Conservation (phyloP, 2,797 vertebrate species). For the Pteronotus mesoamericanus region DNA sequence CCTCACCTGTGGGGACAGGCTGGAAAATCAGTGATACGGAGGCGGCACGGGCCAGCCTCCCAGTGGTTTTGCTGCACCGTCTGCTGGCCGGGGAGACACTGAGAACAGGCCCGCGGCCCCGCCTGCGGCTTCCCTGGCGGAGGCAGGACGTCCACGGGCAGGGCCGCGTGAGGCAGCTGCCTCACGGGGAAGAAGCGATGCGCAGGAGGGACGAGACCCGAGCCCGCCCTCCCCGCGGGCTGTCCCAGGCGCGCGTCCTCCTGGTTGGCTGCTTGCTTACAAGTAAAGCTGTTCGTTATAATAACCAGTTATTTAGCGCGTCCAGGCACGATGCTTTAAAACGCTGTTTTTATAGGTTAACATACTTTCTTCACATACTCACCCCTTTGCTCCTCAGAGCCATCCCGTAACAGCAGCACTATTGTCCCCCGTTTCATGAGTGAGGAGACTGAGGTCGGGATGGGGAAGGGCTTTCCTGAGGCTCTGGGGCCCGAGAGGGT, state of each 20-base stretch:
- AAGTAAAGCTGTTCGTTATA: background rate
- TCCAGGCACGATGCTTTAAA: background rate
- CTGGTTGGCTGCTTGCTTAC: background rate
- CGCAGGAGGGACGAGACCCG: background rate
- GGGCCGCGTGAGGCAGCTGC: background rate
- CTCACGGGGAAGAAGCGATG: background rate
- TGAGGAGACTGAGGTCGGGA: background rate
- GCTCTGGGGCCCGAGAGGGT: background rate
- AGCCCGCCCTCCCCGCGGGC: fast-evolving
- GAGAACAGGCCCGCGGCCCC: background rate
- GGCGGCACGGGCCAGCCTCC: background rate
- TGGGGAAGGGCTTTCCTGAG: too few species aligned
- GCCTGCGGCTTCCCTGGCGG: background rate
- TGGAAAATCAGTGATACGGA: background rate
- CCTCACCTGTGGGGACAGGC: background rate
- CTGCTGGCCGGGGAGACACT: background rate
- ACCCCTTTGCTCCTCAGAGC: background rate
- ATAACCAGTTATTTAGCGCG: background rate
- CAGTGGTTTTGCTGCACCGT: background rate
- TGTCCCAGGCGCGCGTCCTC: background rate
- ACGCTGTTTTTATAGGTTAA: background rate
- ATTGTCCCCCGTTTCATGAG: too few species aligned
- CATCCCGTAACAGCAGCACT: too few species aligned
- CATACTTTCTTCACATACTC: background rate
- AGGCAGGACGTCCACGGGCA: background rate